Conservation (phyloP, 2,888 invertebrate species). For the Philhelius pedissequus region DNA sequence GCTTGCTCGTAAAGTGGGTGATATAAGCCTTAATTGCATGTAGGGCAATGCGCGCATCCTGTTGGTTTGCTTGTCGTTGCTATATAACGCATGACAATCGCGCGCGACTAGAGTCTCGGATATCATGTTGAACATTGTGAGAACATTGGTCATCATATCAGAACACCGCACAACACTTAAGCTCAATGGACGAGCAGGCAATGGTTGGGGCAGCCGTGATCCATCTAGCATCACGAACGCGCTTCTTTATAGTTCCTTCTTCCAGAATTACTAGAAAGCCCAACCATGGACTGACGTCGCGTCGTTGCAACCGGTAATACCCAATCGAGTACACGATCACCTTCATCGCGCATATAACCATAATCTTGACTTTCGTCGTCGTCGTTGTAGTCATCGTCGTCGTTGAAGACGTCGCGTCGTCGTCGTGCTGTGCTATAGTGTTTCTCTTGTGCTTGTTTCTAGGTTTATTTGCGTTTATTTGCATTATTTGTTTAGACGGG, state of each 20-base stretch:
- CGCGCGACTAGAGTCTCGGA: slow-evolving; percentile 18
- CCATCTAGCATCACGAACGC: slow-evolving; percentile 57
- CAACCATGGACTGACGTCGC: slow-evolving; percentile 34
- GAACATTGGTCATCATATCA: slow-evolving; percentile 65
- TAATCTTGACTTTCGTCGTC: slow-evolving; percentile 66
- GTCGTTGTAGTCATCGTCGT: background rate
- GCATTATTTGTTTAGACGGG: slow-evolving; percentile 63
- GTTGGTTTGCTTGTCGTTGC: background rate
- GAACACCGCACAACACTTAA: slow-evolving; percentile 25
- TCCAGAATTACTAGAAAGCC: slow-evolving; percentile 32
- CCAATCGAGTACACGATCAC: slow-evolving; percentile 68
- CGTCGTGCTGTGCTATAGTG: slow-evolving; percentile 32
- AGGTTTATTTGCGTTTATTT: slow-evolving; percentile 66
- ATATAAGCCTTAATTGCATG: slow-evolving; percentile 66
- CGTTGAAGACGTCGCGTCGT: background rate
- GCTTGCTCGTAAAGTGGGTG: slow-evolving; percentile 52
- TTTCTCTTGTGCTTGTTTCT: slow-evolving; percentile 39
- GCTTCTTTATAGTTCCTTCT: slow-evolving; percentile 62
- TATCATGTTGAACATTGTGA: slow-evolving; percentile 67
- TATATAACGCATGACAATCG: slow-evolving; percentile 45
- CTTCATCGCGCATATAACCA: slow-evolving; percentile 67
- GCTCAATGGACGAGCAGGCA: background rate
- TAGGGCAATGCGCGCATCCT: slow-evolving; percentile 41
- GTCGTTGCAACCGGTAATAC: slow-evolving; percentile 62
- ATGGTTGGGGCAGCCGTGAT: slow-evolving; percentile 17